Base-by-base conservation (phyloP, 2,113 vertebrate genomes). In the Daboia siamensis region DNA sequence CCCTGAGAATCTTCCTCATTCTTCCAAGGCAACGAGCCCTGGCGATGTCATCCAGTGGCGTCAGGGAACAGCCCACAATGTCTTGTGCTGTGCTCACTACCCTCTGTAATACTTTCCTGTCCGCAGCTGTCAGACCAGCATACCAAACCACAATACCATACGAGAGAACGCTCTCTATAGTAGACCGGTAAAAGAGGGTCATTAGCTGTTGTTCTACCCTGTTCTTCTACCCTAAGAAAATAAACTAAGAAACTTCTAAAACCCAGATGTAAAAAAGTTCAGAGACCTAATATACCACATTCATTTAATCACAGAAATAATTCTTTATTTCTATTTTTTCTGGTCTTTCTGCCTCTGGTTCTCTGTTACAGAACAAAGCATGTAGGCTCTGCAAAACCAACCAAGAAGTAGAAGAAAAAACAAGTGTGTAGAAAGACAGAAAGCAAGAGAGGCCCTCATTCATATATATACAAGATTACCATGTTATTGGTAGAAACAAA, bases 401-500 rank as follows among this genome's bases (percentile, higher is more conserved):
- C 17, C 1, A 94, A n/a, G 74, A 93, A 80, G 69, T 44, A 39
- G 33, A 80, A 80, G 64, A 39, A 39, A 20, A 39, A 80, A 39
- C 33, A 39, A 80, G 3, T 3, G 2, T 92, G 93, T 90, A 59
- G 33, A 57, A 56, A 2, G 46, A 92, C 15, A 91, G 23, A 0
- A 0, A 48, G 84, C 86, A 92, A 0, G 0, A 91, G 94, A 89
- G n/a, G 93, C 26, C 86, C 91, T 92, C 89, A 91, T 0, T 0
- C 93, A 87, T 93, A 94, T 92, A 93, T 8, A 93, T 8, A 39
- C 2, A 95, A 93, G 54, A 13, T 64, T 51, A 52, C 56, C 51
- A 84, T 91, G 91, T 48, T 91, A 91, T 96, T 94, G 95, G 33
- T n/a, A 56, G 0, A 57, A 92, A 85, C 87, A 94, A 93, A 87